Evolutionary conservation across 2,888 invertebrate species (phyloP), one percentile per base, ranked within the genome.

Genomic region (Dysmachus trigonus): DNA sequence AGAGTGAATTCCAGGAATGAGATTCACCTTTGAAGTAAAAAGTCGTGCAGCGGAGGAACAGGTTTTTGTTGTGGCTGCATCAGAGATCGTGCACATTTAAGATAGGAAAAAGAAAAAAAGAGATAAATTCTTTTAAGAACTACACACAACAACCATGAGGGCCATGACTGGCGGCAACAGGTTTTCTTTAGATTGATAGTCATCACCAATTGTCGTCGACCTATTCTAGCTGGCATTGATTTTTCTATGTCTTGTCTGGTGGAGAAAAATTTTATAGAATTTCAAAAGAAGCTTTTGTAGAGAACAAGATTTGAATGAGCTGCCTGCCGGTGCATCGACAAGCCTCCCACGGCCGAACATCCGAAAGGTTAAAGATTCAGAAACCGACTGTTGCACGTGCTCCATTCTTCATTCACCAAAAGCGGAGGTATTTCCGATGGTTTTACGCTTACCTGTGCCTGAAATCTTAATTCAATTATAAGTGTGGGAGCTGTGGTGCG

Each of bases 21-120:
- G 22, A 77, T 22, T 41, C 41, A 31, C 47, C 77, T 77, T 41
- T 22, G 41, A 76, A 38, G 22, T 31, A 73, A 76, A 76, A 76
- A 41, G 76, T 76, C 77, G 30, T 47, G 22, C 33, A 30, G 35
- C 30, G 27, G n/a, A 30, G 27, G 30, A 77, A 77, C 77, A 47
- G 77, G 77, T 77, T 77, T 77, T 47, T 77, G 77, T 77, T 77
- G 77, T 35, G 77, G 51, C 77, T 76, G 41, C 38, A 22, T 10
- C 10, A 77, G 15, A 27, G 77, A 77, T 77, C 77, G 77, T 77
- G 77, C 77, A 47, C 47, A 30, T 77, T 30, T 62, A 62, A 27
- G 22, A 22, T 62, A 62, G 22, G 62, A 62, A 62, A 62, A 51
- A 51, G 0, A n/a, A 53, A 53, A 53, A 62, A 18, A 53, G 22